Conservation (phyloP, 2,888 invertebrate species). For the Cheilosia scutellata region DNA sequence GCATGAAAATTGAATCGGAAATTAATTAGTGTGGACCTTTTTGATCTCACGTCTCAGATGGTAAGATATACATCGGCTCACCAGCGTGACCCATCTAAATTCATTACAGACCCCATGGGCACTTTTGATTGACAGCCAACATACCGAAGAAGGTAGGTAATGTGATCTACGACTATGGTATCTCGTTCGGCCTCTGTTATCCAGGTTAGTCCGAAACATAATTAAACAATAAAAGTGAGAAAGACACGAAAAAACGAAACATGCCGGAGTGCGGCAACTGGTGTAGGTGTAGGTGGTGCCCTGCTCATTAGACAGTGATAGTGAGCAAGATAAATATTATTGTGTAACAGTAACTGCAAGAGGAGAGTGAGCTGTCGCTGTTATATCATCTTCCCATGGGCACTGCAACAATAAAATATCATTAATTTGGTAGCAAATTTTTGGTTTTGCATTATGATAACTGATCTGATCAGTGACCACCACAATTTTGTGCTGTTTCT, state of each 20-base stretch:
- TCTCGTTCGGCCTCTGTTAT: conserved; percentile 45
- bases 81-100: conserved; percentile 42
- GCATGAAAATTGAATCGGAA: conserved; percentile 10
- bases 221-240: conserved; percentile 60
- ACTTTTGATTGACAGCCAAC: conserved; percentile 48
- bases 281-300: conserved; percentile 55
- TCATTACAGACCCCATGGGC: conserved; percentile 23
- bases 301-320: conserved; percentile 65
- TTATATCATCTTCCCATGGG: conserved; percentile 62
- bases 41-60: conserved; percentile 1
- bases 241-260: conserved; percentile 47
- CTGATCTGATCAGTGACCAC: conserved; percentile 42
- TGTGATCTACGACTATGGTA: conserved; percentile 35
- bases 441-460: conserved; percentile 22
- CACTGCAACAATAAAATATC: conserved; percentile 63
- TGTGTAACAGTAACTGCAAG: conserved; percentile 57
- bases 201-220: conserved; percentile 54
- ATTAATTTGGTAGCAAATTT: conserved; percentile 52
- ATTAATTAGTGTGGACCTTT: conserved; percentile 35
- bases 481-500: no score
- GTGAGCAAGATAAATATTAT: conserved; percentile 38
- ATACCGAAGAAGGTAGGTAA: conserved; percentile 36
- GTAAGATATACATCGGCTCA: conserved; percentile 32
- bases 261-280: conserved; percentile 10
- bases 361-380: conserved; percentile 28